Evolutionary conservation across 2,113 vertebrate species (phyloP).

Genomic region (Corvus cornix): DNA sequence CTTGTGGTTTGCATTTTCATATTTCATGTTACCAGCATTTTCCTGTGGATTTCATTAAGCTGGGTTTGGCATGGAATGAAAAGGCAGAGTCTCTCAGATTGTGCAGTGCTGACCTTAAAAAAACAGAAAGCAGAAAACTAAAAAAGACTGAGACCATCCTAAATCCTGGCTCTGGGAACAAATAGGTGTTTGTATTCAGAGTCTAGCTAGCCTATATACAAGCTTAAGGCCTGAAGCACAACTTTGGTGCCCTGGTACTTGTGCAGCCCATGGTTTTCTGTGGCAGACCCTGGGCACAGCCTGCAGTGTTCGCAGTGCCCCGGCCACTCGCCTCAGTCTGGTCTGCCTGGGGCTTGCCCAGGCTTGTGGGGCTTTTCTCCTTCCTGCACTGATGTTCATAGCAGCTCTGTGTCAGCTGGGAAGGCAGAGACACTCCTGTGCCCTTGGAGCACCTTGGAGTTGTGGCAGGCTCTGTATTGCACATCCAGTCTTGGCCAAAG

Average conservation of each 20-base stretch:
- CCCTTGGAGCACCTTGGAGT: neutral
- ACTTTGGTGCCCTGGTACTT: neutral
- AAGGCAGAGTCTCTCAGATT: neutral
- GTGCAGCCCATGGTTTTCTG: rapidly evolving
- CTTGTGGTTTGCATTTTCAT: conserved; percentile 42
- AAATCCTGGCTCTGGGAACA: neutral
- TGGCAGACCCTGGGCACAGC: neutral
- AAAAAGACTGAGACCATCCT: neutral
- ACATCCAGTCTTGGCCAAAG: rapidly evolving
- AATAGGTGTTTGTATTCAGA: neutral
- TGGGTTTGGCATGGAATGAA: conserved; percentile 37
- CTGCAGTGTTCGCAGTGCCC: neutral
- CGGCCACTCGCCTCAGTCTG: rapidly evolving
- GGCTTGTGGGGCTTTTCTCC: rapidly evolving
- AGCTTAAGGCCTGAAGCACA: neutral
- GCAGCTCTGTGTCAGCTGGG: neutral
- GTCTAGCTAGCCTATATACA: neutral
- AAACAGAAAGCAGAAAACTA: neutral
- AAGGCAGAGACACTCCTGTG: neutral
- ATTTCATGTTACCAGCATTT: conserved; percentile 53
- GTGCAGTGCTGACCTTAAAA: neutral
- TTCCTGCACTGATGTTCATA: rapidly evolving
- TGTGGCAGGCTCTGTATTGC: neutral
- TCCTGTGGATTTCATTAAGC: conserved; percentile 48
- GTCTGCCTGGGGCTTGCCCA: neutral